phyloP scores from a whole-genome alignment of 2,113 vertebrate species.

The Butastur rufipennis region DNA sequence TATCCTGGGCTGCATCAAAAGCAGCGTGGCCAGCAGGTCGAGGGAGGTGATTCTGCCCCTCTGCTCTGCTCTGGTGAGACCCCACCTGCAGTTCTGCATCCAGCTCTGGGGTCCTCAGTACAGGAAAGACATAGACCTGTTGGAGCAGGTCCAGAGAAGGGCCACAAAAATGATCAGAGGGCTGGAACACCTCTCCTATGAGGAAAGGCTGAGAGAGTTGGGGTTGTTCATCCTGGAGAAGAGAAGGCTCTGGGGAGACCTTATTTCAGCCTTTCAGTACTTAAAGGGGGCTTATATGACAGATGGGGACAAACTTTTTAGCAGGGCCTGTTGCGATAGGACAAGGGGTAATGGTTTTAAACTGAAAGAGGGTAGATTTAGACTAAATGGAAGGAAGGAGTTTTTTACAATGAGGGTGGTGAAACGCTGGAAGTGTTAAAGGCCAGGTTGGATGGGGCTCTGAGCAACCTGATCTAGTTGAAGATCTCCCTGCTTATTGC shows the following conservation, averaged over 20 bases:
- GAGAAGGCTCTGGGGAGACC: not conserved
- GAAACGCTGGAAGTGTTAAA: not conserved
- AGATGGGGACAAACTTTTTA: not conserved
- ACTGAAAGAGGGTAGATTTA: not conserved
- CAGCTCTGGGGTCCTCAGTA: not conserved
- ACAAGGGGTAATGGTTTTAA: not conserved
- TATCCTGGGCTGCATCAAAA: not conserved
- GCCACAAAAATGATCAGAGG: not conserved
- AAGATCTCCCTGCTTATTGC: not conserved
- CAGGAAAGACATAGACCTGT: not conserved
- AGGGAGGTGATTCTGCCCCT: not conserved
- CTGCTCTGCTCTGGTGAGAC: not conserved
- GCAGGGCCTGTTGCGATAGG: not conserved
- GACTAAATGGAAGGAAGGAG: not conserved
- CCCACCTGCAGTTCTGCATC: not conserved
- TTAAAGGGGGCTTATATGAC: not conserved
- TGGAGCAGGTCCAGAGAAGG: not conserved
- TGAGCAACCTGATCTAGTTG: not conserved
- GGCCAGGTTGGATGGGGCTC: not conserved
- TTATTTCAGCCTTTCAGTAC: not conserved
- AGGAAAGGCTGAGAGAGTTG: not conserved
- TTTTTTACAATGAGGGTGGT: not conserved
- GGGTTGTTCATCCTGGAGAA: not conserved
- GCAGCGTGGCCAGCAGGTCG: too few species aligned
- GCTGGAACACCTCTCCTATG: not conserved